These are phyloP conservation scores for Falco naumanni DNA, from an alignment of 2,797 vertebrate species.

Conservation along the genomic window DNA sequence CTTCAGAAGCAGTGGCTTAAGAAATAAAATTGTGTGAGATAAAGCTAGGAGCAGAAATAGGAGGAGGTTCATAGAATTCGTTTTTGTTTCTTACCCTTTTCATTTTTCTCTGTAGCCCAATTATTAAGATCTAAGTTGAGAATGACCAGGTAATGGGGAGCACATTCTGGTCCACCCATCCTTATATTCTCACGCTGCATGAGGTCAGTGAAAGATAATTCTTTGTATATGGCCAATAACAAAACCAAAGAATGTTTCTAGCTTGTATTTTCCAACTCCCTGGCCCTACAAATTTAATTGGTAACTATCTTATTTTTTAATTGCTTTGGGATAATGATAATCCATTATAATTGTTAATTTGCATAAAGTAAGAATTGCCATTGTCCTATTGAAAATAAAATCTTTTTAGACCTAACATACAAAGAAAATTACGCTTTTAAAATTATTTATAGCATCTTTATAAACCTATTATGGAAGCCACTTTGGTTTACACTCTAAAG, in stretches of 20 bases:
- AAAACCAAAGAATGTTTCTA: neutral
- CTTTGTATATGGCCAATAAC: neutral
- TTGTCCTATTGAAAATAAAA: neutral
- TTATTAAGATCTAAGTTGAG: neutral
- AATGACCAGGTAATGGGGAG: neutral
- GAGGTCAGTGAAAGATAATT: neutral
- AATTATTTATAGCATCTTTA: neutral
- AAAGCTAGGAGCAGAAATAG: neutral
- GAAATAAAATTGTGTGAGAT: neutral
- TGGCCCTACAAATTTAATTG: neutral
- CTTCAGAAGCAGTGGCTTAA: neutral
- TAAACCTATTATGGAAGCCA: neutral
- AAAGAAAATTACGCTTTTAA: neutral
- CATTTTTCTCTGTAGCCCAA: neutral
- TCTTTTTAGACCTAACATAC: neutral
- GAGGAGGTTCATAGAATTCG: neutral
- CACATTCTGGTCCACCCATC: neutral
- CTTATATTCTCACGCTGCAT: neutral
- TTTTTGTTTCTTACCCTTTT: neutral
- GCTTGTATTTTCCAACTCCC: neutral
- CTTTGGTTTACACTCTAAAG: conserved; percentile 43
- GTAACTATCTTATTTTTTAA: neutral
- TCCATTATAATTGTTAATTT: neutral
- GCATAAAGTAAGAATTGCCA: neutral
- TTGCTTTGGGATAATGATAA: neutral